These are phyloP conservation scores for Epiblema foenella DNA, from an alignment of 2,888 invertebrate genomes.

Conservation along the genomic window DNA sequence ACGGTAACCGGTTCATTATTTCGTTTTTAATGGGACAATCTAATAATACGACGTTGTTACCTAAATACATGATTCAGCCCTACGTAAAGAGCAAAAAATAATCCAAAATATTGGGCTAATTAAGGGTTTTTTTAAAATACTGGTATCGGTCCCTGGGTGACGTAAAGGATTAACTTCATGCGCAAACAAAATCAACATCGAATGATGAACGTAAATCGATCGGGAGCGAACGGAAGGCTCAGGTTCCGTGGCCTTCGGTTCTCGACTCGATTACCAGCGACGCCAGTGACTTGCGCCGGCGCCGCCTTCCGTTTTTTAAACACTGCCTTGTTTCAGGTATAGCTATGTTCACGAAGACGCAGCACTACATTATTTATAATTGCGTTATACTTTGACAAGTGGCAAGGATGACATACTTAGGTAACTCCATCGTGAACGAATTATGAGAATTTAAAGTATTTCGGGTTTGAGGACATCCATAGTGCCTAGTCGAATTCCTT, in stretches of 20 bases:
- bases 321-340: neutral
- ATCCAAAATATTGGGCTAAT: too few species aligned
- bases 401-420: neutral
- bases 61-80: too few species aligned
- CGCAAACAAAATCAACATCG: constrained; percentile 32
- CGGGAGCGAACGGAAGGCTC: constrained; percentile 76
- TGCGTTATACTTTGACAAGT: neutral
- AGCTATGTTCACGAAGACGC: neutral
- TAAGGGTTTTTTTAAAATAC: too few species aligned
- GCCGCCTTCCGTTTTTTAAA: constrained; percentile 64
- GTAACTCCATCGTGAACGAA: neutral
- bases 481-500: too few species aligned
- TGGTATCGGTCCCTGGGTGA: too few species aligned
- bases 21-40: too few species aligned
- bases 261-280: constrained; percentile 78
- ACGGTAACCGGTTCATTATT: too few species aligned
- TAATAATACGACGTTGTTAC: too few species aligned
- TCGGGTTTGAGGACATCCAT: neutral
- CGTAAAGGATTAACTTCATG: constrained; percentile 8
- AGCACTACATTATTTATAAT: neutral
- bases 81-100: too few species aligned
- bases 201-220: constrained; percentile 61
- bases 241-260: constrained; percentile 79
- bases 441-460: neutral
- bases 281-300: constrained; percentile 75